Evolutionary conservation across 2,113 vertebrate species (phyloP).

Genomic region (Sturnus vulgaris): DNA sequence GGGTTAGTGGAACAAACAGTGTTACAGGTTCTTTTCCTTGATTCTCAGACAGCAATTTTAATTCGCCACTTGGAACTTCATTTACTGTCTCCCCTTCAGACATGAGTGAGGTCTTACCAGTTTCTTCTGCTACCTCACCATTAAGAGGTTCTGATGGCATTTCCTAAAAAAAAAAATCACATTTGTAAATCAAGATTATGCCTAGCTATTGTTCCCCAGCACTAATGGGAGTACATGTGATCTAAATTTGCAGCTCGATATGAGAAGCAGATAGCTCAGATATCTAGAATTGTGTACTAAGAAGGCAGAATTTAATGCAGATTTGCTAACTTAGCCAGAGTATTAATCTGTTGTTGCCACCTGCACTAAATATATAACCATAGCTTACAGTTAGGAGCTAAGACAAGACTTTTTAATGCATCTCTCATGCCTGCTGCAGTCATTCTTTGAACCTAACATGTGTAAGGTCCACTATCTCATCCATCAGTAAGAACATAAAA

Average conservation of each 20-base stretch:
- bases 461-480: neutral
- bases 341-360: neutral
- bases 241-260: neutral
- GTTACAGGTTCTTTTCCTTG: constrained; percentile 58
- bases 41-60: constrained; percentile 56
- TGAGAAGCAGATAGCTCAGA: neutral
- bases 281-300: neutral
- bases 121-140: constrained; percentile 70
- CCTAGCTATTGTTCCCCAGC: neutral
- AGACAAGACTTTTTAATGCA: neutral
- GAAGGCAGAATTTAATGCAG: neutral
- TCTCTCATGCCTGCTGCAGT: neutral
- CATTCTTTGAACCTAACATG: neutral
- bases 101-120: neutral
- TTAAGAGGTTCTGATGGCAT: constrained; percentile 70
- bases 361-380: neutral
- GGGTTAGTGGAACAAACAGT: constrained; percentile 3
- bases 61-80: constrained; percentile 60
- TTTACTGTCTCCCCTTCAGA: constrained; percentile 57
- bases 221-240: neutral
- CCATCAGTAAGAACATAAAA: neutral
- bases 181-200: neutral
- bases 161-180: constrained; percentile 39
- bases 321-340: neutral
- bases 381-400: neutral